A percentile compares a stretch with the other conserved stretches of the same genome.
Conservation (phyloP, 2,888 invertebrate species). For the Eilema sororculum region DNA sequence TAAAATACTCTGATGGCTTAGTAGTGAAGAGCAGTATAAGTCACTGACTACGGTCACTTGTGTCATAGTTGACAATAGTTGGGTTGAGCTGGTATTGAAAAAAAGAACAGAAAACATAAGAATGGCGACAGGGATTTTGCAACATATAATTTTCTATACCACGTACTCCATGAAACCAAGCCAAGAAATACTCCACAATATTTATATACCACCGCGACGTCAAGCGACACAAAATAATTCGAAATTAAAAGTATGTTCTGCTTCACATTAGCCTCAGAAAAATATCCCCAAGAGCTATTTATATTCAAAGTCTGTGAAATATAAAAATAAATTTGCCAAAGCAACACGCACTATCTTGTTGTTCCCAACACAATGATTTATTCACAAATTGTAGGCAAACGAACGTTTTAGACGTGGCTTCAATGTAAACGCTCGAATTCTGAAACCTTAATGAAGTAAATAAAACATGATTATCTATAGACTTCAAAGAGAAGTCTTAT, state of each 20-base stretch:
- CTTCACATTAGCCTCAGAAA: slow-evolving; percentile 28
- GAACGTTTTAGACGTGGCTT: slow-evolving; percentile 56
- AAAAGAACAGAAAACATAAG: too few relatives aligned
- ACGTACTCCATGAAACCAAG: neutral
- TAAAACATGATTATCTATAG: slow-evolving; percentile 23
- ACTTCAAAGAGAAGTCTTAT: slow-evolving; percentile 15
- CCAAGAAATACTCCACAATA: neutral
- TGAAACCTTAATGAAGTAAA: slow-evolving; percentile 39
- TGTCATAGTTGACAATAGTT: too few relatives aligned
- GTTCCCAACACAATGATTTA: slow-evolving; percentile 79
- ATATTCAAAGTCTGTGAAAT: slow-evolving; percentile 68
- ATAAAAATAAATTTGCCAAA: slow-evolving; percentile 77
- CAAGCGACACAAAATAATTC: slow-evolving; percentile 19
- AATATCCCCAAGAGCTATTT: slow-evolving; percentile 39
- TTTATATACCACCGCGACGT: neutral
- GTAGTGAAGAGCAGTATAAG: too few relatives aligned
- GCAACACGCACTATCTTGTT: slow-evolving; percentile 81
- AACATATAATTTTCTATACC: neutral
- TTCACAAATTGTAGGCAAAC: slow-evolving; percentile 62
- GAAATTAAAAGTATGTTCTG: slow-evolving; percentile 9
- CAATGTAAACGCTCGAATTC: slow-evolving; percentile 32
- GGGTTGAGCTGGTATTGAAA: too few relatives aligned
- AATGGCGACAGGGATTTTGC: neutral
- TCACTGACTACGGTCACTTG: too few relatives aligned
- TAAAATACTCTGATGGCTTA: too few relatives aligned